Percentiles rank a stretch among this genome's conserved stretches.
These are phyloP conservation scores for Saccostrea glomerata DNA, from an alignment of 1,140 invertebrate genomes.

Conservation along the genomic window DNA sequence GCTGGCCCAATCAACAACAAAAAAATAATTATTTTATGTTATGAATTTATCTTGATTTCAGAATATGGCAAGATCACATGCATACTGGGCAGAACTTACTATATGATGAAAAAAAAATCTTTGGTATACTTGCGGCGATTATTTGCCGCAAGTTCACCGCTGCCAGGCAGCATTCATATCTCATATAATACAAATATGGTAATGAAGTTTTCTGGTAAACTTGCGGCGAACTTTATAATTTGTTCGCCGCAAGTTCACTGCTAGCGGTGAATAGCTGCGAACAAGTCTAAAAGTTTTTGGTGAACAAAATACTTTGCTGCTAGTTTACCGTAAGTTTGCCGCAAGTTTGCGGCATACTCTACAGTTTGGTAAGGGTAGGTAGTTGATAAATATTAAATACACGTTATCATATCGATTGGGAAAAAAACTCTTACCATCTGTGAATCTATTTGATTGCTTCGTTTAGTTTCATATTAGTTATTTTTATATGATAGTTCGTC, in stretches of 20 bases:
- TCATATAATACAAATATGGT: background rate
- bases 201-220: background rate
- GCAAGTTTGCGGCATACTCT: background rate
- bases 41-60: background rate
- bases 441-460: too few relatives aligned
- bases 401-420: too few relatives aligned
- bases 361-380: constrained; percentile 20
- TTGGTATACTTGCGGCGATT: background rate
- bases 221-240: background rate
- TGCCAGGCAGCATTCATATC: background rate
- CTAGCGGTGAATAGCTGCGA: background rate
- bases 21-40: too few relatives aligned
- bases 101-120: background rate
- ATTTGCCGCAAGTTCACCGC: constrained; percentile 8
- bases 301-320: background rate
- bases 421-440: too few relatives aligned
- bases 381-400: too few relatives aligned
- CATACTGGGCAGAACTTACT: background rate
- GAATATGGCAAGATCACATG: background rate
- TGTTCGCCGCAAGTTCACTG: constrained; percentile 14
- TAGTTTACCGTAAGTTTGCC: background rate
- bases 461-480: too few relatives aligned
- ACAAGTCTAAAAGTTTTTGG: background rate
- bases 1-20: too few relatives aligned
- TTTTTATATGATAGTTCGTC: too few relatives aligned